These are phyloP conservation scores for Australoheros facetus DNA, from an alignment of 2,797 vertebrate species.

Conservation along the genomic window DNA sequence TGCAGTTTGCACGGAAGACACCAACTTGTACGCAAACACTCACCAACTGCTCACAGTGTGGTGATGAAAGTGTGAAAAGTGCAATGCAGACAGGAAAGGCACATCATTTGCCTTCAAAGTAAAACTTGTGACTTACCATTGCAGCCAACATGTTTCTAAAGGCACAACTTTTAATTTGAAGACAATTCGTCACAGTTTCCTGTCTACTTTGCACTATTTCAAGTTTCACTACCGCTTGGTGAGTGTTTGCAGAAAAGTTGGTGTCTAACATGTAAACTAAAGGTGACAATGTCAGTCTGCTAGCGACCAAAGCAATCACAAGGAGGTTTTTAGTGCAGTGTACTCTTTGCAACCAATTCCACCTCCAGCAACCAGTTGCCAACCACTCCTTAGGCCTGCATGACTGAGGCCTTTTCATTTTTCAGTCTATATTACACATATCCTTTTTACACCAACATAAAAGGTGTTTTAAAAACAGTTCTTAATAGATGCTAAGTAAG, in stretches of 20 bases:
- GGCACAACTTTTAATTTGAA: background rate
- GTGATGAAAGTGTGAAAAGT: background rate
- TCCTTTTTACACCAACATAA: background rate
- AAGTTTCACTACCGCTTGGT: background rate
- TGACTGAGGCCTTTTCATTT: too few relatives aligned
- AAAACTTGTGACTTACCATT: background rate
- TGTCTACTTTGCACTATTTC: background rate
- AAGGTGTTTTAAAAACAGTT: background rate
- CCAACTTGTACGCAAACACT: background rate
- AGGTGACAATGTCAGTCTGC: background rate
- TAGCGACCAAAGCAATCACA: background rate
- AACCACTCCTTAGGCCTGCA: too few relatives aligned
- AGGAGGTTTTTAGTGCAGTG: background rate
- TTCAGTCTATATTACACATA: too few relatives aligned
- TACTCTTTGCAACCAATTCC: background rate
- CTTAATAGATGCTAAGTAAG: background rate
- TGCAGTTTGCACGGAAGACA: background rate
- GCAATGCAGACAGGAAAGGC: background rate
- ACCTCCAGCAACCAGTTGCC: too few relatives aligned
- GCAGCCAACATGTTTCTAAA: background rate
- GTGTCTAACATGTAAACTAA: background rate
- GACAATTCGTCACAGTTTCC: background rate
- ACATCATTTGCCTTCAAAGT: background rate
- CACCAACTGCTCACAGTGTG: background rate
- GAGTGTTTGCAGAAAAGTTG: background rate